phyloP scores from a whole-genome alignment of 2,888 invertebrate genomes.

The Leptopilina drosophilae region DNA sequence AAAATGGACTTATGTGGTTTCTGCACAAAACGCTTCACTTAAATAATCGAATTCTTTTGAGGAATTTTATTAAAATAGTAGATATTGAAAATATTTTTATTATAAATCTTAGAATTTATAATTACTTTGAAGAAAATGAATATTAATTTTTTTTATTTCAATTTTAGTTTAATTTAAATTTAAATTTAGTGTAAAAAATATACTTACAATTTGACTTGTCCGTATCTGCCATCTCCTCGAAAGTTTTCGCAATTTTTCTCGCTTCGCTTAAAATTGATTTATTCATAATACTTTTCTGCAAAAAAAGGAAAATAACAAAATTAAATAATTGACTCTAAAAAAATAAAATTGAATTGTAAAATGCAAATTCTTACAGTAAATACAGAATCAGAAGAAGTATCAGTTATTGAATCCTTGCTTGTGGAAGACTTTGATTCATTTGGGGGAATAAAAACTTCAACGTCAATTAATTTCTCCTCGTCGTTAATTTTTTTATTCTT shows the following conservation, averaged over 20 bases:
- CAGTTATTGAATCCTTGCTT: conserved; percentile 49
- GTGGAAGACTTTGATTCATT: neutral
- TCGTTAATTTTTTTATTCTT: conserved; percentile 2
- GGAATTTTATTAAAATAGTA: no score
- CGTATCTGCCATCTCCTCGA: conserved; percentile 65
- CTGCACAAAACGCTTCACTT: no score
- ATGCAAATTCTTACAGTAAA: conserved; percentile 63
- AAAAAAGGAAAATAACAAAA: conserved; percentile 31
- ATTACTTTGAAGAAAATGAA: no score
- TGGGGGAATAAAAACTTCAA: conserved; percentile 53
- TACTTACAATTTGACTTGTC: conserved; percentile 65
- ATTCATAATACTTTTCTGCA: conserved; percentile 56
- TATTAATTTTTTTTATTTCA: no score
- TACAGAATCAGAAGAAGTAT: conserved; percentile 65
- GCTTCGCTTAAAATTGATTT: conserved; percentile 66
- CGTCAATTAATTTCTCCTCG: conserved; percentile 64
- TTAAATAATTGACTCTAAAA: conserved; percentile 8
- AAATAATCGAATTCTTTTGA: no score
- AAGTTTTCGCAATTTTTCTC: conserved; percentile 65
- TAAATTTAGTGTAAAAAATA: neutral
- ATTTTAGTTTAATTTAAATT: no score
- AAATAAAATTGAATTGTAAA: conserved; percentile 21
- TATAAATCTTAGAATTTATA: no score
- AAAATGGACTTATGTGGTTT: no score
- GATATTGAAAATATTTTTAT: no score